A percentile compares a stretch with the other conserved stretches of the same genome.
Conservation (phyloP, 2,113 vertebrate genomes). For the Atractosteus spatula region DNA sequence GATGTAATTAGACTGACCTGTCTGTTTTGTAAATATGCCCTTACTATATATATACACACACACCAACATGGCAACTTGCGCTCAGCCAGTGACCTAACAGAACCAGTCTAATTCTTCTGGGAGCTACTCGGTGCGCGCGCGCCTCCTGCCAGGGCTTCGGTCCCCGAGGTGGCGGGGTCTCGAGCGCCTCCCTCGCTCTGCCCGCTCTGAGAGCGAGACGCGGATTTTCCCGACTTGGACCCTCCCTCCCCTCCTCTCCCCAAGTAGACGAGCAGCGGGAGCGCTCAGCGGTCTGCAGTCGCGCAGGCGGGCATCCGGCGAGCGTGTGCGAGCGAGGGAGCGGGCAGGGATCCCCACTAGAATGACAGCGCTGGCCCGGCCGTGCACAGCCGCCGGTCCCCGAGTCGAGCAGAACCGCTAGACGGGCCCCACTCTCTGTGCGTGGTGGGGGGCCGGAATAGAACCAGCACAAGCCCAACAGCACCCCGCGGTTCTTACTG, state of each 20-base stretch:
- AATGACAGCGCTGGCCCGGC: background rate
- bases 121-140: too few species aligned
- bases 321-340: constrained; percentile 33
- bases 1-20: too few species aligned
- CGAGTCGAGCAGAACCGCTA: background rate
- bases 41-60: too few species aligned
- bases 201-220: background rate
- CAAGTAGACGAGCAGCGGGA: background rate
- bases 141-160: too few species aligned
- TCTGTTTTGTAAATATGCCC: too few species aligned
- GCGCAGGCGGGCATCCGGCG: background rate
- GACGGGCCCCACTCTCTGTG: background rate
- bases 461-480: background rate
- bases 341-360: constrained; percentile 3
- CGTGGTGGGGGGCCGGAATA: background rate
- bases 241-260: background rate
- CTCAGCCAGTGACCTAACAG: too few species aligned
- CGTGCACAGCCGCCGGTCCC: background rate
- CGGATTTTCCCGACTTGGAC: too few species aligned
- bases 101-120: too few species aligned
- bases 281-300: background rate
- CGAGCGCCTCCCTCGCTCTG: background rate
- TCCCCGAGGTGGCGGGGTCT: too few species aligned
- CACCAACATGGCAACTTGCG: too few species aligned
- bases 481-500: too few species aligned